phyloP scores from a whole-genome alignment of 2,797 vertebrate genomes.

The Enteromius viviparus region DNA sequence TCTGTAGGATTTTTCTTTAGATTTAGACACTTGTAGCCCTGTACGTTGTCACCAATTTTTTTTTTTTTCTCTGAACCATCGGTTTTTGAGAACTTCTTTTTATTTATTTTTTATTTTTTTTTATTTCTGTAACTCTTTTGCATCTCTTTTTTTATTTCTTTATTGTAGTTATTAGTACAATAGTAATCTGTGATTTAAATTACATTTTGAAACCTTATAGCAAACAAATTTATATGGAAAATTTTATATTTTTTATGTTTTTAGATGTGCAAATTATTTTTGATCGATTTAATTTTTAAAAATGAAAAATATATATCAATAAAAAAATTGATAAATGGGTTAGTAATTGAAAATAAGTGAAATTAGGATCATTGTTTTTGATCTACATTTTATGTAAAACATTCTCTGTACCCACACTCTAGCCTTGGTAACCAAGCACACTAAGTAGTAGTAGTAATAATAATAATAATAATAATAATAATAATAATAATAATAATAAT shows the following conservation, averaged over 20 bases:
- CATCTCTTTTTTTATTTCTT: no score
- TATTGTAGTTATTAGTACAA: neutral
- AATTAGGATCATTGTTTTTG: neutral
- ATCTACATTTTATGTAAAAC: no score
- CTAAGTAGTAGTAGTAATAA: neutral
- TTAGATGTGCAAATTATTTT: neutral
- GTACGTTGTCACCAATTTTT: neutral
- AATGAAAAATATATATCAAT: neutral
- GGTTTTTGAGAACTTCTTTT: neutral
- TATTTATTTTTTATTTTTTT: neutral
- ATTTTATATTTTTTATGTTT: neutral
- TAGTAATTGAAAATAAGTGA: neutral
- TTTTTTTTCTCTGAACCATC: neutral
- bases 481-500: no score
- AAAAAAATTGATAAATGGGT: neutral
- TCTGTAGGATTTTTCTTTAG: constrained; percentile 8
- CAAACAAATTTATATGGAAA: neutral
- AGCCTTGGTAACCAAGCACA: neutral
- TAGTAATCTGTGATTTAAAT: neutral
- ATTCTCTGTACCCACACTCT: neutral
- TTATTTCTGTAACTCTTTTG: no score
- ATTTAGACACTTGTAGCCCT: neutral
- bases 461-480: no score
- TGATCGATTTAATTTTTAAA: neutral
- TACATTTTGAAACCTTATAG: neutral